phyloP scores from a whole-genome alignment of 2,797 vertebrate species.

The Naso thynnoides region DNA sequence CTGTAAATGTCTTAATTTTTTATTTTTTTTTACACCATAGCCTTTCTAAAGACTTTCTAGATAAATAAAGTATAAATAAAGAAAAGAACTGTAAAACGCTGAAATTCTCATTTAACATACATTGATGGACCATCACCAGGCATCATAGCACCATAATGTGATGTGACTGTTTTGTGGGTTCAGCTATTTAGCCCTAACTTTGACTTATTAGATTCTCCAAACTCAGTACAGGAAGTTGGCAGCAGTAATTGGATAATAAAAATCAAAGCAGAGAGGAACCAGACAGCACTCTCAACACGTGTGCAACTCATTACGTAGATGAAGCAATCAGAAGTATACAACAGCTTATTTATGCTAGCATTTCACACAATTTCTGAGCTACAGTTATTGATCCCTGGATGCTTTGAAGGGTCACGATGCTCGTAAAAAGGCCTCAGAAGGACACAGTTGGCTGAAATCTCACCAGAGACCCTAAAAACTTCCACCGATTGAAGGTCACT shows the following conservation, averaged over 20 bases:
- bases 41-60: neutral
- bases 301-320: neutral
- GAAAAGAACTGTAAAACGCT: neutral
- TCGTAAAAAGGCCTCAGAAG: conserved; percentile 37
- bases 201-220: conserved; percentile 4
- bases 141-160: neutral
- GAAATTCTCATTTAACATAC: neutral
- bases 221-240: conserved; percentile 31
- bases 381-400: conserved; percentile 47
- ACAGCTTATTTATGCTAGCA: neutral
- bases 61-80: neutral
- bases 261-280: conserved; percentile 16
- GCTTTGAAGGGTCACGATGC: conserved; percentile 25
- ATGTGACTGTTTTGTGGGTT: neutral
- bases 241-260: conserved; percentile 38
- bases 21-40: no score
- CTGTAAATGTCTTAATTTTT: no score
- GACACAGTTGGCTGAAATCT: conserved; percentile 37
- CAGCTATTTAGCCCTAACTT: neutral
- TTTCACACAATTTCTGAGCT: neutral
- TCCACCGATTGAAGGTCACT: conserved; percentile 48
- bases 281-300: neutral
- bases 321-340: conserved; percentile 5
- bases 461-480: conserved; percentile 53
- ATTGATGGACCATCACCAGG: neutral